Percentiles rank a stretch among this genome's conserved stretches.
These are phyloP conservation scores for Agrenia bidenticulata DNA, from an alignment of 2,888 invertebrate genomes.

Conservation along the genomic window DNA sequence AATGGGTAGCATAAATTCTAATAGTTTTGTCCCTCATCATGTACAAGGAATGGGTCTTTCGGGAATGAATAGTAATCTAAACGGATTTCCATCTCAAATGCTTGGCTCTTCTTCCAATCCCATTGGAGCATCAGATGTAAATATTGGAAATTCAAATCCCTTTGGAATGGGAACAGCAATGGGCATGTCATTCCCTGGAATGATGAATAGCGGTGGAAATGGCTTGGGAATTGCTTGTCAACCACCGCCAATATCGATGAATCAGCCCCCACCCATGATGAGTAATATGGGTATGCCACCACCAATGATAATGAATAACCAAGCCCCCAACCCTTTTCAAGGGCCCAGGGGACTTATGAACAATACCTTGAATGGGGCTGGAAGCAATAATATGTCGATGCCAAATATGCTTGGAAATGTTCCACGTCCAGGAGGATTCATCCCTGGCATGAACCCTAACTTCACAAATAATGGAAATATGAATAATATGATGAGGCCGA, in stretches of 20 bases:
- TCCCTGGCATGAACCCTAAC: conserved; percentile 12
- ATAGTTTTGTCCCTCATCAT: background rate
- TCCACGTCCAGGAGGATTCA: conserved; percentile 2
- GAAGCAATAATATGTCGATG: background rate
- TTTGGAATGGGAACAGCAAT: conserved; percentile 12
- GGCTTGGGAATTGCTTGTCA: background rate
- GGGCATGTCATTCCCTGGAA: background rate
- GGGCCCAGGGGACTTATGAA: background rate
- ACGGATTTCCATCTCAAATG: no score
- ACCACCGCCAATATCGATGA: no score
- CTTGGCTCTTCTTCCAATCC: background rate
- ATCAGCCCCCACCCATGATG: background rate
- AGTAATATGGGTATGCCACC: background rate
- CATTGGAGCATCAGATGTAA: background rate
- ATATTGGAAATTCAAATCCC: background rate
- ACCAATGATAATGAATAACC: conserved; percentile 1
- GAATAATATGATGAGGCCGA: conserved; percentile 15
- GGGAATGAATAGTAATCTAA: background rate
- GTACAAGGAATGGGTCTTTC: background rate
- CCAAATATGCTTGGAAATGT: background rate
- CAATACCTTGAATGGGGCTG: background rate
- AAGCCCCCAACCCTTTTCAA: background rate
- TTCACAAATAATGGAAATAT: conserved; percentile 3
- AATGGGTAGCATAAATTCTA: background rate
- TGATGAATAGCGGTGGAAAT: background rate